These are phyloP conservation scores for Agapornis roseicollis DNA, from an alignment of 2,113 vertebrate genomes.

Conservation along the genomic window DNA sequence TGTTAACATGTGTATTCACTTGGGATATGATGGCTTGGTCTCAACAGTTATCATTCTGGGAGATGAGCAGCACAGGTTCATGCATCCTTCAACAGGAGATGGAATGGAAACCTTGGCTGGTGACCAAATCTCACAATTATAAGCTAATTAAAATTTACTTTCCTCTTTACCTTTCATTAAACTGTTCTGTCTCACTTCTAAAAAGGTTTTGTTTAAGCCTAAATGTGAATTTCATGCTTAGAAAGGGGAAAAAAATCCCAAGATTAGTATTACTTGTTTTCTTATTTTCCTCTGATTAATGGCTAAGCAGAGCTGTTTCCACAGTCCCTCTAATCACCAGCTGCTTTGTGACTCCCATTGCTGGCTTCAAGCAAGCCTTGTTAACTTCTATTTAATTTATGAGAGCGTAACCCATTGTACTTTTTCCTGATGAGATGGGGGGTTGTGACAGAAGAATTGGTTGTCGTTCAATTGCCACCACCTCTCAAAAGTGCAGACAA, in stretches of 20 bases:
- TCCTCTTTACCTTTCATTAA: not conserved
- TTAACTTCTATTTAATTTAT: not conserved
- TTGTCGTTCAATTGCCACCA: not conserved
- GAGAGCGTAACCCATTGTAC: not conserved
- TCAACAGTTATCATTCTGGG: not conserved
- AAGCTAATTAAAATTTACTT: not conserved
- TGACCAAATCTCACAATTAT: not conserved
- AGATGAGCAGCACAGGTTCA: not conserved
- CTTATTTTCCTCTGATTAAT: not conserved
- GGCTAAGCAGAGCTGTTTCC: not conserved
- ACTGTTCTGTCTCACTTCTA: not conserved
- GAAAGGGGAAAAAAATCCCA: not conserved
- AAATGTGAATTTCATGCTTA: not conserved
- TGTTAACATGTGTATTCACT: not conserved
- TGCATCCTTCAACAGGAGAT: not conserved
- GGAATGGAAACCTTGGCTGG: not conserved
- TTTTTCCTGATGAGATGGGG: not conserved
- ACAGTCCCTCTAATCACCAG: not conserved
- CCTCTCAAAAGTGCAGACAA: not conserved
- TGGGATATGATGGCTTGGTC: not conserved
- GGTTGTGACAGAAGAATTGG: not conserved
- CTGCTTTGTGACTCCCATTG: not conserved
- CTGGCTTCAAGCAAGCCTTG: not conserved
- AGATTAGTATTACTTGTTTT: not conserved
- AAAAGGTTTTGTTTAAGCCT: not conserved